Evolutionary conservation across 2,888 invertebrate genomes (phyloP), one percentile per base, ranked within the genome.

Genomic region (Melitaea athalia): DNA sequence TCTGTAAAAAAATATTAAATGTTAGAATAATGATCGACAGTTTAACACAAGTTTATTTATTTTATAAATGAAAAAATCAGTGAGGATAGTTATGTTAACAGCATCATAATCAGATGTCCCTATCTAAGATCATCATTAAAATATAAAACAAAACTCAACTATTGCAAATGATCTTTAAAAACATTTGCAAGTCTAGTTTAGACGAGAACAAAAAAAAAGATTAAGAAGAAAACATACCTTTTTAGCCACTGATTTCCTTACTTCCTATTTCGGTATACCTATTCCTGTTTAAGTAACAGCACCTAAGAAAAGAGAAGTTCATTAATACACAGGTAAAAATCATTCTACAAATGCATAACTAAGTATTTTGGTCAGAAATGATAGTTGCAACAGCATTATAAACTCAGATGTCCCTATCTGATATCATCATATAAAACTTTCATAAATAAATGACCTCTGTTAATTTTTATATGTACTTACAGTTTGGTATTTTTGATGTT

Each of bases 361-460:
- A 17, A 17, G 62, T 15, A 17, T 55, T 31, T 33, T 24, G 64
- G 72, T 86, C 87, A 87, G 87, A 83, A 33, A 69, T 73, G 87
- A 88, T 86, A 86, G 87, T 88, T 83, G 75, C 81, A 84, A 86
- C 87, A 87, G 81, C 87, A 87, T 81, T 79, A 85, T 85, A 65
- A 65, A 73, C 64, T 89, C 82, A 87, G 89, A 89, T 89, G 89
- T 89, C 89, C 89, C 88, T 89, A 89, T 89, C 89, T 82, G 74
- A 76, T 80, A 70, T 89, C 89, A 89, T 89, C 89, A 89, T 82
- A 6, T 14, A n/a, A 49, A 14, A 24, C 0, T 49, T 49, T 45
- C 11, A 45, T 11, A 45, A 14, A 11, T 5, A 45, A 45, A 45
- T 45, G 11, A 45, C 11, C 3, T 11, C 45, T 4, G 7, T 7